Evolutionary conservation across 2,797 vertebrate species (phyloP), one percentile per base, ranked within the genome.

Genomic region (Vireo griseus): DNA sequence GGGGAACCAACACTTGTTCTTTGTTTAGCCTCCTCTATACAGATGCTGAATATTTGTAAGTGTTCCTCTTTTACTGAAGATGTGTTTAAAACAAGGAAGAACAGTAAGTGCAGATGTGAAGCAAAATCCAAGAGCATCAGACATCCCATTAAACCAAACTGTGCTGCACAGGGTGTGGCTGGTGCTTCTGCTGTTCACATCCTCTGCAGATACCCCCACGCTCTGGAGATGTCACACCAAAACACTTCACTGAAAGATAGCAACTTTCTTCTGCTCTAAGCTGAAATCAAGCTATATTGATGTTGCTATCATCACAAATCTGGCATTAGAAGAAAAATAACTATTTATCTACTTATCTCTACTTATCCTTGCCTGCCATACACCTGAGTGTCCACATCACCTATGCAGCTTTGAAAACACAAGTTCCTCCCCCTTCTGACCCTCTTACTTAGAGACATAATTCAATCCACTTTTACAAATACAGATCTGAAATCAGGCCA

Each of bases 1-100:
- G 78, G 71, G 68, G 65, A 91, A 88, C 52, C 4, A 10, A 77
- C 90, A 88, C 87, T 96, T 94, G 82, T n/a, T 94, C 90, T 84
- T 87, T 84, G 72, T 88, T 94, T 94, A 94, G 82, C 65, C 68
- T 90, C 54, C 39, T 75, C n/a, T 68, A 33, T 83, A 84, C 75
- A 95, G 58, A 91, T 84, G 91, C 82, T 75, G 85, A 86, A 21
- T 91, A 91, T 78, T 80, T 90, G 42, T 75, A 93, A 91, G 83
- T 8, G 31, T 31, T 83, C 67, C 62, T 89, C 67, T 89, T 82
- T 52, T 77, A 88, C 3, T 75, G 69, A 91, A 75, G 47, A 86
- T 90, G 75, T 80, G 65, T 76, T 96, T 95, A 78, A 96, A 94
- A 68, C n/a, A 86, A 83, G 47, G 55, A 67, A 61, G 75, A 91